These are phyloP conservation scores for Prenolepis imparis DNA, from an alignment of 2,888 invertebrate genomes.

Conservation along the genomic window DNA sequence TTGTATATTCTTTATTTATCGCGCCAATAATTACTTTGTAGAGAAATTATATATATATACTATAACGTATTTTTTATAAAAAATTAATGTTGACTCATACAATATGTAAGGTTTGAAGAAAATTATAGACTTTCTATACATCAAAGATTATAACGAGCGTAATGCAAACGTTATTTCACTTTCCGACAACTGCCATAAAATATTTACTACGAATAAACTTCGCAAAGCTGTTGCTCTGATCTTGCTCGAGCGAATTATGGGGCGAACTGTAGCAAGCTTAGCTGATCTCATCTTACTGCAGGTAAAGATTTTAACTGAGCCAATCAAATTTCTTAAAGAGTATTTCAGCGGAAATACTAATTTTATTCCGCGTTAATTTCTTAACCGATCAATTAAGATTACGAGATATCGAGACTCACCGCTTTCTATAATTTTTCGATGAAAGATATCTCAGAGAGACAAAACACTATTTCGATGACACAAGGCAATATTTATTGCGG, in stretches of 20 bases:
- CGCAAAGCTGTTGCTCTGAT: background rate
- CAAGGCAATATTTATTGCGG: background rate
- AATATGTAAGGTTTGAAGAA: slow-evolving; percentile 8
- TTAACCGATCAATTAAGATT: slow-evolving; percentile 27
- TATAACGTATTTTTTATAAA: slow-evolving; percentile 1
- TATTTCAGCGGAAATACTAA: slow-evolving; percentile 36
- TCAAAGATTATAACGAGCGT: slow-evolving; percentile 1
- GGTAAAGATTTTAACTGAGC: slow-evolving; percentile 36
- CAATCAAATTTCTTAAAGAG: slow-evolving; percentile 40
- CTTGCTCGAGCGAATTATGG: background rate
- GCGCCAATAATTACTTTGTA: background rate
- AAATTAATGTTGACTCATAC: background rate
- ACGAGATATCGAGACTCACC: slow-evolving; percentile 27
- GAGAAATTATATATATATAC: background rate
- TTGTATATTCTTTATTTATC: background rate
- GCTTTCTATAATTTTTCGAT: slow-evolving; percentile 6
- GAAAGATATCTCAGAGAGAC: background rate
- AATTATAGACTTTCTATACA: slow-evolving; percentile 12
- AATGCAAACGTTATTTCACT: slow-evolving; percentile 28
- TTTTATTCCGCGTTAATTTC: slow-evolving; percentile 43
- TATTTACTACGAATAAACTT: slow-evolving; percentile 31
- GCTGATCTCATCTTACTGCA: slow-evolving; percentile 25
- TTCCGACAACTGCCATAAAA: slow-evolving; percentile 9
- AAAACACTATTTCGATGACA: slow-evolving; percentile 6
- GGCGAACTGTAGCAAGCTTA: background rate